Base-by-base conservation (phyloP, 2,888 invertebrate genomes). In the Sepioteuthis lessoniana region DNA sequence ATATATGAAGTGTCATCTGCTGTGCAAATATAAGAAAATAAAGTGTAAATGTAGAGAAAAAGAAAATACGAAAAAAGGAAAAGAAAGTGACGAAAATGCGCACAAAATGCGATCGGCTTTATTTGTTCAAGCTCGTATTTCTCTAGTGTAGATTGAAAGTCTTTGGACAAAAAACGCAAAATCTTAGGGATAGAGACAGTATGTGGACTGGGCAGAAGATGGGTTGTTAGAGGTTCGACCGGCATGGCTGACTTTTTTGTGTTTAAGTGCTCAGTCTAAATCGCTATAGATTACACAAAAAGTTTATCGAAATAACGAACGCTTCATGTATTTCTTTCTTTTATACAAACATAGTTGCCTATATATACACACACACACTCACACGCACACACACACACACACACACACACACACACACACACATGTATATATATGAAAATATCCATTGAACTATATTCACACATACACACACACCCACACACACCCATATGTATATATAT, bases 211-310 rank as follows among this genome's bases (percentile, higher is more conserved):
- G 76, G 76, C 76, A 76, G n/a, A n/a, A n/a, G n/a, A n/a, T 76
- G 76, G 76, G 76, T 76, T n/a, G n/a, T 76, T 35, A n/a, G 76
- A n/a, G n/a, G n/a, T 76, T 76, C 76, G 76, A 35, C 76, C 76
- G 76, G n/a, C n/a, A 35, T n/a, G 76, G n/a, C n/a, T 76, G 76
- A n/a, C n/a, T 76, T 76, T 76, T 76, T 76, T 76, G 76, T 76
- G 76, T 76, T 76, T 76, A 76, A 76, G 76, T 76, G 76, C 76
- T 76, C 76, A 76, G n/a, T 76, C 13, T 76, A 76, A 76, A 76
- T 35, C 76, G 76, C 76, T 76, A 76, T 76, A 76, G 76, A 76
- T 76, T 76, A 76, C 76, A 76, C 76, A 76, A 76, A 76, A 76
- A 76, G n/a, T n/a, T 76, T 76, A 76, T 76, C 76, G 76, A n/a